Evolutionary conservation across 2,888 invertebrate genomes (phyloP).

Genomic region (Priocnemis perturbator): DNA sequence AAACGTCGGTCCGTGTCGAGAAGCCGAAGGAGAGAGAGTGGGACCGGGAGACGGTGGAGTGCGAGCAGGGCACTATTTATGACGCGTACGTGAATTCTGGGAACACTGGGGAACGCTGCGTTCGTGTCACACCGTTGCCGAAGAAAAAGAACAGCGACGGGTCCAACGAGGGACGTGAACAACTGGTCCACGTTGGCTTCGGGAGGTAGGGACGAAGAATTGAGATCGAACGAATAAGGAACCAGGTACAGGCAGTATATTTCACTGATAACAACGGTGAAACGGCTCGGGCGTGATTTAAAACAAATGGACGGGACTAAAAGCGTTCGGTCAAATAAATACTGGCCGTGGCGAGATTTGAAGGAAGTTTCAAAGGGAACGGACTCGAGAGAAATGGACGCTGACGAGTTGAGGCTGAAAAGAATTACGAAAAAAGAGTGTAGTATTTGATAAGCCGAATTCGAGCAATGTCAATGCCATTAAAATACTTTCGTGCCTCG

Average conservation of each 20-base stretch:
- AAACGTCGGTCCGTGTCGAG: slow-evolving; percentile 63
- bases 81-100: slow-evolving; percentile 72
- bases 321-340: too few relatives aligned
- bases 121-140: slow-evolving; percentile 47
- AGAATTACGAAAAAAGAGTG: too few relatives aligned
- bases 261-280: slow-evolving; percentile 14
- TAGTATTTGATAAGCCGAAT: too few relatives aligned
- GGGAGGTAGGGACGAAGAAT: slow-evolving; percentile 31
- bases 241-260: background rate
- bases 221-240: slow-evolving; percentile 16
- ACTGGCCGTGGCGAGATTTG: too few relatives aligned
- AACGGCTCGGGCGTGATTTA: too few relatives aligned
- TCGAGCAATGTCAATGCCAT: too few relatives aligned
- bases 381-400: too few relatives aligned
- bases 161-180: slow-evolving; percentile 38
- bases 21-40: slow-evolving; percentile 42
- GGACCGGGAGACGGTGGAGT: slow-evolving; percentile 37
- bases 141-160: slow-evolving; percentile 43
- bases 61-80: slow-evolving; percentile 68
- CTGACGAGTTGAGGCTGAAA: too few relatives aligned
- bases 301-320: too few relatives aligned
- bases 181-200: slow-evolving; percentile 18
- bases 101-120: slow-evolving; percentile 52
- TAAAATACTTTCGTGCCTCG: too few relatives aligned
- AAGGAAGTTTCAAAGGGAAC: too few relatives aligned